These are phyloP conservation scores for Odontocerum albicorne DNA, from an alignment of 2,888 invertebrate species.

Conservation along the genomic window DNA sequence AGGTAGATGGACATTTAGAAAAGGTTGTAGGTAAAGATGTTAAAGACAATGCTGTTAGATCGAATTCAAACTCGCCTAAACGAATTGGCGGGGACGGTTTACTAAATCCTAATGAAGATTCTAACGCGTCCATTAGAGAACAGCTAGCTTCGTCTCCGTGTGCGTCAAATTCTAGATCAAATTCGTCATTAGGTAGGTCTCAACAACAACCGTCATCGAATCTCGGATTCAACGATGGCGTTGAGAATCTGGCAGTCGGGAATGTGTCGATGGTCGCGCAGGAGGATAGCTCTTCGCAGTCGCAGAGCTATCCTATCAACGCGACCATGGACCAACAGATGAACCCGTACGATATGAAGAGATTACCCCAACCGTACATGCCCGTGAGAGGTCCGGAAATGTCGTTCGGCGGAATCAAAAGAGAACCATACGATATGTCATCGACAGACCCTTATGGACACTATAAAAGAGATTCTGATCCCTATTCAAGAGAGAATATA, in stretches of 20 bases:
- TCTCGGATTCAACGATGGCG: conserved; percentile 24
- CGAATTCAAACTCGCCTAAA: conserved; percentile 34
- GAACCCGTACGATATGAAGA: conserved; percentile 35
- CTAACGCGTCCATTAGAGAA: conserved; percentile 29
- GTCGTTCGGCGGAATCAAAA: conserved; percentile 39
- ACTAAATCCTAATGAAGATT: conserved; percentile 32
- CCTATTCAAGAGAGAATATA: conserved; percentile 32
- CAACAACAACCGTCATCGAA: conserved; percentile 21
- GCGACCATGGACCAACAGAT: conserved; percentile 30
- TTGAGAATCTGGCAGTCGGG: conserved; percentile 19
- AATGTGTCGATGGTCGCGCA: conserved; percentile 21
- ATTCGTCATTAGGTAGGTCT: conserved; percentile 32
- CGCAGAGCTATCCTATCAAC: conserved; percentile 30
- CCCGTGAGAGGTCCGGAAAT: conserved; percentile 38
- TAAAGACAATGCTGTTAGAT: conserved; percentile 19
- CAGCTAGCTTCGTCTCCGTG: conserved; percentile 30
- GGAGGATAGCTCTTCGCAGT: conserved; percentile 36
- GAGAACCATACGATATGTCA: conserved; percentile 38
- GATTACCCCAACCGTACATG: conserved; percentile 32
- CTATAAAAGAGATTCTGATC: conserved; percentile 41
- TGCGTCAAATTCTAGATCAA: conserved; percentile 34
- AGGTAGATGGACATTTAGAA: background rate
- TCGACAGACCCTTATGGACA: conserved; percentile 51
- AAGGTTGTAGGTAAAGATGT: background rate
- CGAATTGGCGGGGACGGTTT: conserved; percentile 7